A percentile compares a stretch with the other conserved stretches of the same genome.
Conservation (phyloP, 1,140 invertebrate species). For the Thaumatotibia leucotreta region DNA sequence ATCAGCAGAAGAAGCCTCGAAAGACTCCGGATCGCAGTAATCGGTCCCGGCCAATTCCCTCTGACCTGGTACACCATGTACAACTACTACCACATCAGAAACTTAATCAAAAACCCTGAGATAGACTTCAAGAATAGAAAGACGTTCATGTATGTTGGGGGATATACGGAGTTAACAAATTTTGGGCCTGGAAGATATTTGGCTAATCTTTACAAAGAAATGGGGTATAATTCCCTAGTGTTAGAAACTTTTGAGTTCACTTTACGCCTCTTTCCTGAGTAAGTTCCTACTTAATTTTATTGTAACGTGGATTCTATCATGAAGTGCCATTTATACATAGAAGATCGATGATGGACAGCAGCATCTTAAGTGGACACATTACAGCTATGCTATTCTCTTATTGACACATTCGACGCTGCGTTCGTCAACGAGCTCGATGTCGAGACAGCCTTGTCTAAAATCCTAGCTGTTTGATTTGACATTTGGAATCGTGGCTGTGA, state of each 20-base stretch:
- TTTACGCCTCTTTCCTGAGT: slow-evolving; percentile 47
- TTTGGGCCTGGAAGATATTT: not conserved
- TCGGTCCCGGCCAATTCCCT: not conserved
- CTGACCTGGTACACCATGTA: slow-evolving; percentile 21
- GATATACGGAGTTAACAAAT: not conserved
- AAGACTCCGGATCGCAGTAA: not conserved
- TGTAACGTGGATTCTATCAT: no score
- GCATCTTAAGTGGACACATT: no score
- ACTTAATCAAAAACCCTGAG: slow-evolving; percentile 39
- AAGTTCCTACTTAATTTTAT: slow-evolving; percentile 23
- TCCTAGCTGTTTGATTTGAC: no score
- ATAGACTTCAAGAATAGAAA: slow-evolving; percentile 39
- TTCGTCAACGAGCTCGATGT: no score
- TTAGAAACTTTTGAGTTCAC: slow-evolving; percentile 47
- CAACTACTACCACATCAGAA: slow-evolving; percentile 46
- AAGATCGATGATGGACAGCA: no score
- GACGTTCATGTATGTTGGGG: slow-evolving; percentile 43
- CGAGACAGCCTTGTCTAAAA: no score
- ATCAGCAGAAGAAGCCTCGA: not conserved
- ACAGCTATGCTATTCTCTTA: no score
- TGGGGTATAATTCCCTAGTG: slow-evolving; percentile 45
- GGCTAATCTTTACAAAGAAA: slow-evolving; percentile 28
- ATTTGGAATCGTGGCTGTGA: no score
- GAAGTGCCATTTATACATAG: no score
- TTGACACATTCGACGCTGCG: no score